These are phyloP conservation scores for Prochilodus magdalenae DNA, from an alignment of 2,113 vertebrate species.

Conservation along the genomic window DNA sequence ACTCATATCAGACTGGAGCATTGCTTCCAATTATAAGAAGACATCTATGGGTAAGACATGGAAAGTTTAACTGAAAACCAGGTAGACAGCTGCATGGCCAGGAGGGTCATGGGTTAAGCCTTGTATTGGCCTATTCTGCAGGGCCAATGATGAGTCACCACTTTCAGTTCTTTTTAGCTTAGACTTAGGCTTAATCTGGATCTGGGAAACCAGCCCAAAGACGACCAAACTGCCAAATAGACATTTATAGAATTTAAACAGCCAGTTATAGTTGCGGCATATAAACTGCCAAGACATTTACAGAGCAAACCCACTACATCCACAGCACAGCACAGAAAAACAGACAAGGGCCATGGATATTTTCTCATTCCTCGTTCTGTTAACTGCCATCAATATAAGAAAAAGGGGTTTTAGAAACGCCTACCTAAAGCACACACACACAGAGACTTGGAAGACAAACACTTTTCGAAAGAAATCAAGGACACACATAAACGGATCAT, in stretches of 20 bases:
- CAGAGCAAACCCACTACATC: neutral
- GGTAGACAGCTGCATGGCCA: too few species aligned
- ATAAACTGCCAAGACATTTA: neutral
- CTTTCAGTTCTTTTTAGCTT: too few species aligned
- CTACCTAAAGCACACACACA: slow-evolving; percentile 13
- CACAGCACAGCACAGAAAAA: neutral
- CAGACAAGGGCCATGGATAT: neutral
- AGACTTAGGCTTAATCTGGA: too few species aligned
- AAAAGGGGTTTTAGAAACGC: slow-evolving; percentile 5
- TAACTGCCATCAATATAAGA: neutral
- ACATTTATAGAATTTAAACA: neutral
- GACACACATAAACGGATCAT: neutral
- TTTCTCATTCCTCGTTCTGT: slow-evolving; percentile 11
- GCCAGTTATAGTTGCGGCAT: neutral
- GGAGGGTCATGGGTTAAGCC: too few species aligned
- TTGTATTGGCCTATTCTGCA: too few species aligned
- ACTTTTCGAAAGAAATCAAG: neutral
- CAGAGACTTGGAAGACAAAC: neutral
- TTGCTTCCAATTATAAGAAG: too few species aligned
- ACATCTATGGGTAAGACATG: too few species aligned
- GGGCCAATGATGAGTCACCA: too few species aligned
- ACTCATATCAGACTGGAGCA: too few species aligned
- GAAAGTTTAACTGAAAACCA: too few species aligned
- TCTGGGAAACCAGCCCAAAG: too few species aligned
- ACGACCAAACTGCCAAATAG: too few species aligned